These are phyloP conservation scores for Anagrus nilaparvatae DNA, from an alignment of 1,140 invertebrate genomes.

Conservation along the genomic window DNA sequence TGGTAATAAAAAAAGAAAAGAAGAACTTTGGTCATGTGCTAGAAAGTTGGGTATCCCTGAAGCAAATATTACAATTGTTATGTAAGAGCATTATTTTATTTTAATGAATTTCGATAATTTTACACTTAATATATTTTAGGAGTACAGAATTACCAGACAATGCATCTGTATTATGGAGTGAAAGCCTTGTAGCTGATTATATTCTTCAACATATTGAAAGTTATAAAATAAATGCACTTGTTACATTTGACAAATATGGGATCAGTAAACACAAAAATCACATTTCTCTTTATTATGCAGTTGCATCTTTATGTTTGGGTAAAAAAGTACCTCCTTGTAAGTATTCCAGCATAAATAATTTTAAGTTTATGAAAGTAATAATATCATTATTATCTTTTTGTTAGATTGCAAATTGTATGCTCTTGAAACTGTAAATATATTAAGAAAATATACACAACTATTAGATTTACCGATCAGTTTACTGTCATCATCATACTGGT, in stretches of 20 bases:
- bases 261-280: slow-evolving; percentile 87
- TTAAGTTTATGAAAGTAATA: background rate
- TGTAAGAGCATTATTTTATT: slow-evolving; percentile 32
- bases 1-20: slow-evolving; percentile 54
- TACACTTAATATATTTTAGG: slow-evolving; percentile 34
- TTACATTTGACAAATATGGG: slow-evolving; percentile 88
- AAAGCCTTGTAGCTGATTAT: slow-evolving; percentile 57
- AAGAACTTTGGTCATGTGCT: slow-evolving; percentile 73
- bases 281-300: slow-evolving; percentile 67
- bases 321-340: slow-evolving; percentile 60
- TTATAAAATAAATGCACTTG: slow-evolving; percentile 69
- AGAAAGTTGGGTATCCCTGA: slow-evolving; percentile 64
- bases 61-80: slow-evolving; percentile 58
- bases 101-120: background rate
- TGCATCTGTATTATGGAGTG: slow-evolving; percentile 63
- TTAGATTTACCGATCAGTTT: slow-evolving; percentile 74
- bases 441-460: slow-evolving; percentile 78
- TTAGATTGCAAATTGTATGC: slow-evolving; percentile 70
- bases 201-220: slow-evolving; percentile 62
- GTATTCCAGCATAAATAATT: too few species aligned
- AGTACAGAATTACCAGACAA: slow-evolving; percentile 66
- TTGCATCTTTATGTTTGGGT: slow-evolving; percentile 64
- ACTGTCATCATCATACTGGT: slow-evolving; percentile 64
- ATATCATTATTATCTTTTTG: slow-evolving; percentile 27
- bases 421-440: slow-evolving; percentile 71